A percentile compares a stretch with the other conserved stretches of the same genome.
Conservation (phyloP, 2,888 invertebrate species). For the Quadroppia sp. region DNA sequence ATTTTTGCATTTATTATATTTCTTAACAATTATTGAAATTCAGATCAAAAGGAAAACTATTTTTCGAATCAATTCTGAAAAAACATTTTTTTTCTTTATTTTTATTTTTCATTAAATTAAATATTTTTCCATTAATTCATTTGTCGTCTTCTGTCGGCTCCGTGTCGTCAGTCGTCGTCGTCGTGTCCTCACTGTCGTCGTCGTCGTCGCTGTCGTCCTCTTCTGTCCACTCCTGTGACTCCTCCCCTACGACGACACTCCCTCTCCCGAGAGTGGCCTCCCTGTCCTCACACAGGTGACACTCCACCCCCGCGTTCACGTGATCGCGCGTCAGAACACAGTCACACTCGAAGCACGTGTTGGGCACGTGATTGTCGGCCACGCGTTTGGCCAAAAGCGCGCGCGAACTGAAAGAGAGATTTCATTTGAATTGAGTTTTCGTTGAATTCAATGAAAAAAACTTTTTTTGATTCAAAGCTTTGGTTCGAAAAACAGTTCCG, state of each 20-base stretch:
- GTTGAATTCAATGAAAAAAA: neutral
- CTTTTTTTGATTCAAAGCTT: constrained; percentile 32
- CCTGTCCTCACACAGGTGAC: constrained; percentile 1
- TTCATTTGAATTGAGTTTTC: neutral
- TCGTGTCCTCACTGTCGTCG: neutral
- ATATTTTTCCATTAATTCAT: neutral
- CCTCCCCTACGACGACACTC: neutral
- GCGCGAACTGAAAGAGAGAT: neutral
- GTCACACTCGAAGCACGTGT: constrained; percentile 32
- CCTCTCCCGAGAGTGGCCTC: neutral
- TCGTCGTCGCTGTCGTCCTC: neutral
- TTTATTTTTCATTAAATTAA: neutral
- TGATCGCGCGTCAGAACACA: constrained; percentile 34
- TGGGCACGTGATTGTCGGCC: neutral
- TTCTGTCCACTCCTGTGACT: neutral
- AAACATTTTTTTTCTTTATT: constrained; percentile 16
- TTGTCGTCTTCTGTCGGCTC: neutral
- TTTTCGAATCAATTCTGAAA: constrained; percentile 1
- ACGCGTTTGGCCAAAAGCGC: neutral
- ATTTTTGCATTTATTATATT: constrained; percentile 19
- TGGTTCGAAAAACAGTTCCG: constrained; percentile 42
- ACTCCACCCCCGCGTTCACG: neutral
- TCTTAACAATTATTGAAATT: neutral
- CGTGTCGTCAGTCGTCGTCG: neutral
- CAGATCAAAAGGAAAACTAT: neutral